Conservation (phyloP, 2,888 invertebrate species). For the Marronus borbonicus region DNA sequence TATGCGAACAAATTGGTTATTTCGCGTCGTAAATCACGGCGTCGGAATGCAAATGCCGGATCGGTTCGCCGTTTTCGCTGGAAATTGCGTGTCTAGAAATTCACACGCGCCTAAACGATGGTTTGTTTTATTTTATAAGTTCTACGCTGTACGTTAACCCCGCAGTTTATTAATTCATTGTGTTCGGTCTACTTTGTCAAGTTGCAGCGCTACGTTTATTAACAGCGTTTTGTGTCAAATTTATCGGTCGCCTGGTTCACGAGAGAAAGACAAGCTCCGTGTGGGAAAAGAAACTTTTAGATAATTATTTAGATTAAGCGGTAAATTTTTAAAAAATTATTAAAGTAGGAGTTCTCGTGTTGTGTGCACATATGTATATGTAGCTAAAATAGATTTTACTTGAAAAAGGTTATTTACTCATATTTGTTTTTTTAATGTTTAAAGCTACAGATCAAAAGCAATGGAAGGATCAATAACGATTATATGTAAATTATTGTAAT, state of each 20-base stretch:
- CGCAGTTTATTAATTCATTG: conserved; percentile 38
- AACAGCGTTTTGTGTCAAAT: conserved; percentile 19
- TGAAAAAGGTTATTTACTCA: no score
- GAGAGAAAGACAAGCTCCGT: not conserved
- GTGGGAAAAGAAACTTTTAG: conserved; percentile 11
- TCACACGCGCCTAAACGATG: conserved; percentile 38
- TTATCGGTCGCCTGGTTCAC: not conserved
- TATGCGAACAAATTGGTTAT: conserved; percentile 11
- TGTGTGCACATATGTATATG: no score
- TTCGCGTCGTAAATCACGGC: conserved; percentile 9
- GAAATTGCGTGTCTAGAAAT: conserved; percentile 27
- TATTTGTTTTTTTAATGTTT: no score
- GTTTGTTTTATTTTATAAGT: not conserved
- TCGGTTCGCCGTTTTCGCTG: not conserved
- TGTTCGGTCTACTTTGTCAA: conserved; percentile 41
- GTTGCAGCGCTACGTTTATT: conserved; percentile 34
- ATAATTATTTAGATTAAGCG: conserved; percentile 13
- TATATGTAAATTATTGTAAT: no score
- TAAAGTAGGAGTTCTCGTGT: no score
- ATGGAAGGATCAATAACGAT: no score
- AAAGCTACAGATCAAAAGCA: no score
- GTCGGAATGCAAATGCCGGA: conserved; percentile 19
- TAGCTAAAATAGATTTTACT: no score
- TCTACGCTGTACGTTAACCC: conserved; percentile 34
- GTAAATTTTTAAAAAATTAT: not conserved